phyloP scores from a whole-genome alignment of 2,113 vertebrate genomes.

The Ondatra zibethicus region DNA sequence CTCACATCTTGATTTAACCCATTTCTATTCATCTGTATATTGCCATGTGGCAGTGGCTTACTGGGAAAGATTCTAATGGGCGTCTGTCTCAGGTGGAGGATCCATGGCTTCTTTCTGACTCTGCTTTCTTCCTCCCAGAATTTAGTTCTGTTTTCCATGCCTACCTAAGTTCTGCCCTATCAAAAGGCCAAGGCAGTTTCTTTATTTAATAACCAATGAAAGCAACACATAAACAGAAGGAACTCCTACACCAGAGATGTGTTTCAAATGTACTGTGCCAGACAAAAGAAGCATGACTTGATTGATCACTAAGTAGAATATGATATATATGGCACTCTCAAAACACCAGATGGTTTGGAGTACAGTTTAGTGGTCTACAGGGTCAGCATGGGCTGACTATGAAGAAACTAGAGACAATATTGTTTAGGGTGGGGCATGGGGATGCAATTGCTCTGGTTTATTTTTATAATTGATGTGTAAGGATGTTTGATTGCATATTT shows the following conservation, averaged over 20 bases:
- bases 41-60: too few species aligned
- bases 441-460: neutral
- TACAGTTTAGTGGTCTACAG: neutral
- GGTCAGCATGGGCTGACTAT: neutral
- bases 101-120: too few species aligned
- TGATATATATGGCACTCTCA: neutral
- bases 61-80: too few species aligned
- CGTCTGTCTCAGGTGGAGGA: too few species aligned
- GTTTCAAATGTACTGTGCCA: neutral
- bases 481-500: neutral
- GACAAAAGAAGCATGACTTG: neutral
- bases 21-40: too few species aligned
- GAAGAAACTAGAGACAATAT: neutral
- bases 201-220: too few species aligned
- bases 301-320: neutral
- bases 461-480: neutral
- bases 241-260: neutral
- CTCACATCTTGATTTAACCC: too few species aligned
- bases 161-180: too few species aligned
- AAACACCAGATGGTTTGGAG: neutral
- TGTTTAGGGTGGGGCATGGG: neutral
- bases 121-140: too few species aligned
- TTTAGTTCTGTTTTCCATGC: too few species aligned
- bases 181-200: too few species aligned
- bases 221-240: too few species aligned